Percentiles rank a stretch among this genome's conserved stretches.
phyloP scores from a whole-genome alignment of 2,113 vertebrate genomes.

The Parotia lawesii region DNA sequence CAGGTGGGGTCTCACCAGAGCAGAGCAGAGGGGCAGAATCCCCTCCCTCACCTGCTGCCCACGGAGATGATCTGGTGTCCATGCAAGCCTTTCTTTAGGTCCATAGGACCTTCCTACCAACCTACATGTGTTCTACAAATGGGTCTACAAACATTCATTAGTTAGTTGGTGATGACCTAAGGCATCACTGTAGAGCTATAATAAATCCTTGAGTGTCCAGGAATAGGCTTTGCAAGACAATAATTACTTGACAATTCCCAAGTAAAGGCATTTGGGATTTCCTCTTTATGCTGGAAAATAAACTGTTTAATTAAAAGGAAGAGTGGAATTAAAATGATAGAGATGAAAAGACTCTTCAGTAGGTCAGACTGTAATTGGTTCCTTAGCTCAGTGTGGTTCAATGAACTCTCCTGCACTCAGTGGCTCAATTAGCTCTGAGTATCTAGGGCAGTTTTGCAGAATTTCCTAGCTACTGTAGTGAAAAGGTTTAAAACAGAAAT shows the following conservation, averaged over 20 bases:
- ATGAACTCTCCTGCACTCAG: neutral
- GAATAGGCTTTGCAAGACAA: neutral
- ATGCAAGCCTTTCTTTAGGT: neutral
- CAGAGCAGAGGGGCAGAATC: neutral
- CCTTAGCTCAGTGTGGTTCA: neutral
- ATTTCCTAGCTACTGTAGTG: neutral
- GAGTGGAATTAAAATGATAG: neutral
- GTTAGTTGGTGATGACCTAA: no score
- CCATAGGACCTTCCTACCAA: neutral
- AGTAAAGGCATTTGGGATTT: neutral
- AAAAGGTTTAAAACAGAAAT: neutral
- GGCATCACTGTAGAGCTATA: neutral
- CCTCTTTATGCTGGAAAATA: constrained; percentile 7
- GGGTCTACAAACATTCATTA: neutral
- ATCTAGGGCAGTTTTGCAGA: neutral
- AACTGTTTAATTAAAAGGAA: constrained; percentile 21
- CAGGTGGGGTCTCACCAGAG: neutral
- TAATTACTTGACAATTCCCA: neutral
- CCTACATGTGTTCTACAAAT: neutral
- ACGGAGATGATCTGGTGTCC: neutral
- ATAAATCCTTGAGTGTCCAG: neutral
- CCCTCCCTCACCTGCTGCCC: neutral
- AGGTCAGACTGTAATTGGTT: neutral
- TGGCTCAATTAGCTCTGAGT: neutral
- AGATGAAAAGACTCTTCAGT: neutral